Percentiles rank a stretch among this genome's conserved stretches.
Conservation (phyloP, 2,797 vertebrate genomes). For the Hemibagrus guttatus region DNA sequence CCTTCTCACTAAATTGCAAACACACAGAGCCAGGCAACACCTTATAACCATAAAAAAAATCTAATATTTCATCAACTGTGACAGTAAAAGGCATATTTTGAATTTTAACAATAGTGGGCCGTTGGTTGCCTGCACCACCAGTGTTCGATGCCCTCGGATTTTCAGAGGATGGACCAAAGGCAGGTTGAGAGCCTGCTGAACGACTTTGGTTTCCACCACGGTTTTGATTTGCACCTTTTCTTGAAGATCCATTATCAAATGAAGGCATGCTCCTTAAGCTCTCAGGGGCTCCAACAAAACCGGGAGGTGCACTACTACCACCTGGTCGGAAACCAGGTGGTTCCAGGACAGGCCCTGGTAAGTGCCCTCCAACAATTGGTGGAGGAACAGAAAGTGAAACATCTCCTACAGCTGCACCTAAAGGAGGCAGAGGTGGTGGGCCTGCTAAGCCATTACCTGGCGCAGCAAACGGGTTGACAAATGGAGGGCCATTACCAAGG, state of each 20-base stretch:
- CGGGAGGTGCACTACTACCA: conserved; percentile 76
- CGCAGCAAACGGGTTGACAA: conserved; percentile 87
- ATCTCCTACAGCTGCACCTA: conserved; percentile 86
- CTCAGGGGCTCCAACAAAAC: conserved; percentile 78
- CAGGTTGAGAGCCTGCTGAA: conserved; percentile 69
- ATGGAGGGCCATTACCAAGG: conserved; percentile 84
- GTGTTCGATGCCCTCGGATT: conserved; percentile 80
- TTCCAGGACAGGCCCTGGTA: conserved; percentile 86
- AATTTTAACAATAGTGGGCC: conserved; percentile 95
- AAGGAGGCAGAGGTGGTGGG: conserved; percentile 87
- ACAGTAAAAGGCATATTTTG: conserved; percentile 99
- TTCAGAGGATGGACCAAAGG: conserved; percentile 83
- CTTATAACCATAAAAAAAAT: conserved; percentile 99
- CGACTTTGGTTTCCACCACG: conserved; percentile 72
- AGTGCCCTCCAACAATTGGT: conserved; percentile 80
- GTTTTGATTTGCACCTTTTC: conserved; percentile 78
- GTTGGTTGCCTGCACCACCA: conserved; percentile 82
- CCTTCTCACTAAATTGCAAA: conserved; percentile 96
- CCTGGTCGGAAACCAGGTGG: conserved; percentile 87
- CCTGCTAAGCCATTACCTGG: conserved; percentile 87
- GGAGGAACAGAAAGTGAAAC: conserved; percentile 78
- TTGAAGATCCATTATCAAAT: conserved; percentile 78
- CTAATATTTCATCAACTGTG: conserved; percentile 96
- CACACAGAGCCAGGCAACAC: conserved; percentile 95
- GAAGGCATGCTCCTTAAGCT: conserved; percentile 77